Base-by-base conservation (phyloP, 2,797 vertebrate genomes). In the Botia almorhae region DNA sequence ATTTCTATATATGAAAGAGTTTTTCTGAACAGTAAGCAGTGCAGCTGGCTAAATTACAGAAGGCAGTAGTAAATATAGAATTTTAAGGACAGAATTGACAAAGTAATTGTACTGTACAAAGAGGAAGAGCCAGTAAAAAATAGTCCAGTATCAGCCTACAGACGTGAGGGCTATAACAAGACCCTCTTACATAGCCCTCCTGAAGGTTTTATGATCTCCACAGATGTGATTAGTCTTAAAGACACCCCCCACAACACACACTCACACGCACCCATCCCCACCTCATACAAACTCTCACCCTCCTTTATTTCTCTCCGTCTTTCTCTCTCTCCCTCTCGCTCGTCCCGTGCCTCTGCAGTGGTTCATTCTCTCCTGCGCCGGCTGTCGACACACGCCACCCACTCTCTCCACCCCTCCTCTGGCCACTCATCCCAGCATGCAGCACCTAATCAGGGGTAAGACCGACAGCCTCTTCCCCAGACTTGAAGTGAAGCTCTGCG, bases 321-420 rank as follows among this genome's bases (percentile, higher is more conserved):
- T 85, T 85, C 83, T 68, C 79, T 74, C 83, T 51, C 85, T 46
- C 46, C 51, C 82, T 56, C 79, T 81, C 78, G 75, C 83, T 75
- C 82, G 36, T 85, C 46, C 78, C 67, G 85, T 86, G 81, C 85
- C 89, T 89, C 93, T 91, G 93, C 92, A 92, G 91, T 90, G 89
- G 80, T 85, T 88, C 87, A 87, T 87, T 91, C 81, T 83, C 90
- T 82, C 80, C 83, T 85, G 85, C 74, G 80, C 87, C 78, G 83
- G 84, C 86, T 77, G 63, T 72, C 74, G 64, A 71, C 69, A 69
- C 74, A 77, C 89, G 84, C 85, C 83, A 64, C 81, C 85, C 76
- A 83, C 84, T 80, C 81, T 74, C 75, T 84, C 85, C 80, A 88
- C 90, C 88, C 83, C 88, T 88, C 82, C 78, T 76, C 79, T 74